These are phyloP conservation scores for Meghimatium bilineatum DNA, from an alignment of 2,888 invertebrate species.

Conservation along the genomic window DNA sequence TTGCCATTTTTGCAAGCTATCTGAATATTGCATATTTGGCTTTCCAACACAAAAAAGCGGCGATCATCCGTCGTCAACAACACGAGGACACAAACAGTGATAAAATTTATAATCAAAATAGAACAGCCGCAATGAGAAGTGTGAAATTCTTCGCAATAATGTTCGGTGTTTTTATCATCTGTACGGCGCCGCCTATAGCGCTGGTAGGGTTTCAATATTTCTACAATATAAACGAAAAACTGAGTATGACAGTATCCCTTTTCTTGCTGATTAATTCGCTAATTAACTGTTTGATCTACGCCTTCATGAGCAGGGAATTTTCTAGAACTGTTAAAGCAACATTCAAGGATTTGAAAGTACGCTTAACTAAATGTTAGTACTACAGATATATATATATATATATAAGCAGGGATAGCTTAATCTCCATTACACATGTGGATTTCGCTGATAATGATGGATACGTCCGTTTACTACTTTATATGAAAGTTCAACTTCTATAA, in stretches of 20 bases:
- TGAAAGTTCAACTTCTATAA: too few relatives aligned
- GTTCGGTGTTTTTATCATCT: background rate
- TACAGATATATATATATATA: too few relatives aligned
- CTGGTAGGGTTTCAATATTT: background rate
- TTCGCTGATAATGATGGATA: too few relatives aligned
- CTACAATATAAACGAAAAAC: background rate
- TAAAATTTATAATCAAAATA: background rate
- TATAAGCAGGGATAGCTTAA: too few relatives aligned
- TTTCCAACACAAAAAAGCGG: background rate
- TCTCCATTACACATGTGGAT: too few relatives aligned
- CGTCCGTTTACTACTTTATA: too few relatives aligned
- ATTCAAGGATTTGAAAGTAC: background rate
- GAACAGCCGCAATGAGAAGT: background rate
- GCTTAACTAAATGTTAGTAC: too few relatives aligned
- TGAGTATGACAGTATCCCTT: too few relatives aligned
- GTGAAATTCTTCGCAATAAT: background rate
- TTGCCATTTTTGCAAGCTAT: background rate
- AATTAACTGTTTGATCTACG: background rate
- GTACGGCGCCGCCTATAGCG: background rate
- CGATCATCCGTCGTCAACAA: background rate
- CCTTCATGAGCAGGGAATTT: slow-evolving; percentile 16
- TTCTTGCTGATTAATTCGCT: background rate
- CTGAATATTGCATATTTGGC: background rate
- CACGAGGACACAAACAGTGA: background rate
- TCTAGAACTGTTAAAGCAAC: background rate